A percentile compares a stretch with the other conserved stretches of the same genome.
These are phyloP conservation scores for Phrynosoma platyrhinos DNA, from an alignment of 2,113 vertebrate species.

Conservation along the genomic window DNA sequence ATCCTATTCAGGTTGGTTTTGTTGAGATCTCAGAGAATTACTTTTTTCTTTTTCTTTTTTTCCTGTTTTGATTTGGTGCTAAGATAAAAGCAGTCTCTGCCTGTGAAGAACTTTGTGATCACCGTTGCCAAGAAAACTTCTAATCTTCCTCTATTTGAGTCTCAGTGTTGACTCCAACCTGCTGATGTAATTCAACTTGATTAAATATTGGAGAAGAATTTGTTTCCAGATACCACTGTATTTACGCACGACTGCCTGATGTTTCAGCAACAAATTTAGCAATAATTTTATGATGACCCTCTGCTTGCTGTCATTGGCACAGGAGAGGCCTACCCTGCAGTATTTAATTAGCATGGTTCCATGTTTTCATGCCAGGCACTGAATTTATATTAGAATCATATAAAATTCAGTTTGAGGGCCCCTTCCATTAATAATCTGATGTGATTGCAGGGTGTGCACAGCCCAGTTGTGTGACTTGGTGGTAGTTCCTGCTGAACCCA, in stretches of 20 bases:
- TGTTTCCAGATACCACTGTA: constrained; percentile 20
- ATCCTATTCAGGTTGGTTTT: background rate
- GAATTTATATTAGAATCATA: constrained; percentile 49
- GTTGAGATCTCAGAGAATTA: background rate
- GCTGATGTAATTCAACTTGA: constrained; percentile 27
- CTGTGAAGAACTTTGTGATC: constrained; percentile 2
- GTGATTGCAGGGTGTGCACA: constrained; percentile 48
- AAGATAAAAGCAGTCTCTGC: background rate
- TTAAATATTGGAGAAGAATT: constrained; percentile 16
- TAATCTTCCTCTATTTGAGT: background rate
- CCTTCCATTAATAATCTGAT: constrained; percentile 52
- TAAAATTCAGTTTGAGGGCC: constrained; percentile 44
- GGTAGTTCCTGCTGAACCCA: background rate
- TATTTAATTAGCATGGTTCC: constrained; percentile 40
- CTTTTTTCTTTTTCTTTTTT: background rate
- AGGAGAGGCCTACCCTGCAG: background rate
- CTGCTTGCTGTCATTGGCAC: background rate
- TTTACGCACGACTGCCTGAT: constrained; percentile 27
- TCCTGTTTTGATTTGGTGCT: background rate
- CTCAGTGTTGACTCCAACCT: background rate
- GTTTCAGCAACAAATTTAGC: constrained; percentile 27
- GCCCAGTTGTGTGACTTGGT: constrained; percentile 32
- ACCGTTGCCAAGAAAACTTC: background rate
- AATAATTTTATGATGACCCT: constrained; percentile 38
- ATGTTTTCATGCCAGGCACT: constrained; percentile 39